Evolutionary conservation across 1,140 invertebrate species (phyloP).

Genomic region (Daktulosphaira vitifoliae): DNA sequence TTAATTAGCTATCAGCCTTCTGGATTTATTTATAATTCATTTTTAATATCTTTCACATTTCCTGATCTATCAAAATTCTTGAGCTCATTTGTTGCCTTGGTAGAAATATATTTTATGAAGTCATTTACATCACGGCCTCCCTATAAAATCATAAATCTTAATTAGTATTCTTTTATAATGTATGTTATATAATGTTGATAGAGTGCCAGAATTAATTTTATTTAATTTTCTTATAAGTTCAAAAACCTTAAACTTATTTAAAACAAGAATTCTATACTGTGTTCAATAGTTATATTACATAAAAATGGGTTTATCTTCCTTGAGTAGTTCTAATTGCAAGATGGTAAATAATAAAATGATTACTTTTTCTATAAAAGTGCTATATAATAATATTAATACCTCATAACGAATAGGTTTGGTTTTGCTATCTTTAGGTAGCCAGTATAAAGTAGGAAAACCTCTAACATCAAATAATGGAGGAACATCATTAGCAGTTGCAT

Average conservation of each 20-base stretch:
- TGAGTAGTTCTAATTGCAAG: not conserved
- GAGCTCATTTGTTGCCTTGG: constrained; percentile 81
- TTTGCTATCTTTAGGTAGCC: constrained; percentile 79
- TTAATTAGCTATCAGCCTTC: constrained; percentile 32
- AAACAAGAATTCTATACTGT: too few relatives aligned
- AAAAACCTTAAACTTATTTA: too few relatives aligned
- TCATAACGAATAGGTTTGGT: constrained; percentile 82
- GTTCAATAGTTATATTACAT: too few relatives aligned
- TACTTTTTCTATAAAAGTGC: not conserved
- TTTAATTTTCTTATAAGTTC: too few relatives aligned
- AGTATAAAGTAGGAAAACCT: constrained; percentile 97
- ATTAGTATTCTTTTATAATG: too few relatives aligned
- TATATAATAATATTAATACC: constrained; percentile 45
- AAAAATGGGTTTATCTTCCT: too few relatives aligned
- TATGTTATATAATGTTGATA: too few relatives aligned
- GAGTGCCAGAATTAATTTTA: too few relatives aligned
- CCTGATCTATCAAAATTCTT: constrained; percentile 83
- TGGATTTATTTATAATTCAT: constrained; percentile 52
- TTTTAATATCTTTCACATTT: constrained; percentile 63
- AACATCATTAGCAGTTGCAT: constrained; percentile 98
- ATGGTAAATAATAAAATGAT: constrained; percentile 10
- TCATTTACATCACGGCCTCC: constrained; percentile 90
- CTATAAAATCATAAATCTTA: constrained; percentile 48
- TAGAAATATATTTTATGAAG: constrained; percentile 92
- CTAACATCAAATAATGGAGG: constrained; percentile 83